Conservation (phyloP, 2,113 vertebrate genomes). For the Hippocampus guttulatus region DNA sequence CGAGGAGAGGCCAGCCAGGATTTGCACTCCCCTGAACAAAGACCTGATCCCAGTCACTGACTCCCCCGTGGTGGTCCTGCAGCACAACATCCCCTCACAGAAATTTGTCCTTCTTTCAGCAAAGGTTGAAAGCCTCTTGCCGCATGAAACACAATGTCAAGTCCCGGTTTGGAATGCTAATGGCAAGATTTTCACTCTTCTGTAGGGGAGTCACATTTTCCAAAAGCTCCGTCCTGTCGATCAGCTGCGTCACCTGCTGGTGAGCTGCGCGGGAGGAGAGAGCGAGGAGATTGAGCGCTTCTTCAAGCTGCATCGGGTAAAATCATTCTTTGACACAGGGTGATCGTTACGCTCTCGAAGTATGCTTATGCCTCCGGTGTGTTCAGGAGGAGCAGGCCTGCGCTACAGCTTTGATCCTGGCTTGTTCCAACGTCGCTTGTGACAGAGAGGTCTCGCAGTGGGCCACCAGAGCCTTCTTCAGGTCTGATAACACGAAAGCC, state of each 20-base stretch:
- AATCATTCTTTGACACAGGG: not conserved
- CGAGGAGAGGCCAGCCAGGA: conserved; percentile 77
- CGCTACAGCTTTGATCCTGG: conserved; percentile 89
- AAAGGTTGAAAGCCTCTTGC: conserved; percentile 72
- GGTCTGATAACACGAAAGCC: conserved; percentile 62
- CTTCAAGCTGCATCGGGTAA: conserved; percentile 94
- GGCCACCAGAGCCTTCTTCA: conserved; percentile 94
- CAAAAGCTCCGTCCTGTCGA: conserved; percentile 94
- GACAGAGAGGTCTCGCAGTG: conserved; percentile 90
- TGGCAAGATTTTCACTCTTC: not conserved
- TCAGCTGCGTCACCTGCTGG: conserved; percentile 89
- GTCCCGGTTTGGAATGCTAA: conserved; percentile 1
- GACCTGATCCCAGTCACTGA: conserved; percentile 88
- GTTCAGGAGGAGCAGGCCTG: conserved; percentile 90
- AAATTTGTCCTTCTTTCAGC: conserved; percentile 94
- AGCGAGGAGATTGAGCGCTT: conserved; percentile 95
- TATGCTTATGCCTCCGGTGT: not conserved
- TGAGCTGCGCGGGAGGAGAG: conserved; percentile 88
- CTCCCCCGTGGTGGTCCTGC: conserved; percentile 88
- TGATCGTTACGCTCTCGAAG: no score
- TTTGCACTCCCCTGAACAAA: conserved; percentile 86
- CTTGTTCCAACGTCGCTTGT: conserved; percentile 83
- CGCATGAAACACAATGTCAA: not conserved
- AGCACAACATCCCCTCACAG: conserved; percentile 87
- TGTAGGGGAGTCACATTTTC: conserved; percentile 93